Percentiles rank a stretch among this genome's conserved stretches.
phyloP scores from a whole-genome alignment of 2,888 invertebrate species.

The Sympetrum striolatum region DNA sequence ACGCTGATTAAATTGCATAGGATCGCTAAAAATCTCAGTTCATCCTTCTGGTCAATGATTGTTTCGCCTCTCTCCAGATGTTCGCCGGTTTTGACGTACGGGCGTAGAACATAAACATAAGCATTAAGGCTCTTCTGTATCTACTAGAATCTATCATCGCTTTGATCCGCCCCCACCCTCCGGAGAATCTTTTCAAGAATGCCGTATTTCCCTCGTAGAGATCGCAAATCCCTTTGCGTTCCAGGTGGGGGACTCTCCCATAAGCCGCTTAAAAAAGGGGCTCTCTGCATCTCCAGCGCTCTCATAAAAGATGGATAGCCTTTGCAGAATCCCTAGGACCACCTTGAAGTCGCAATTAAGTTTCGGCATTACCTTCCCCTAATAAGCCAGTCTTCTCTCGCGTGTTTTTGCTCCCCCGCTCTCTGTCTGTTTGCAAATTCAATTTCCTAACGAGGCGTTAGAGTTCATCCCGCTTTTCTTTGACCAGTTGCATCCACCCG shows the following conservation, averaged over 20 bases:
- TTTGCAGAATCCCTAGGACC: no score
- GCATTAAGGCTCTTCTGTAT: background rate
- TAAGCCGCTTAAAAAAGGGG: background rate
- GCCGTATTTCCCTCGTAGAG: background rate
- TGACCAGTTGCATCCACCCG: no score
- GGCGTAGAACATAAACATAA: background rate
- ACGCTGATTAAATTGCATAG: background rate
- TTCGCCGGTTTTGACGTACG: background rate
- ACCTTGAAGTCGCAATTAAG: no score
- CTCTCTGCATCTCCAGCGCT: no score
- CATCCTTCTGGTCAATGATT: background rate
- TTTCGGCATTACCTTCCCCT: no score
- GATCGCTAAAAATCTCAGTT: background rate
- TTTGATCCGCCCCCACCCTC: background rate
- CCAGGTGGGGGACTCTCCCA: background rate
- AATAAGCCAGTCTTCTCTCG: no score
- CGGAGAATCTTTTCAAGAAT: background rate
- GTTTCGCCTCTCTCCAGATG: background rate
- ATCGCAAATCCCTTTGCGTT: background rate
- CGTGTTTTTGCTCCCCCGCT: no score
- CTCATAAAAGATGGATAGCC: no score
- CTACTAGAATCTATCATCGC: background rate
- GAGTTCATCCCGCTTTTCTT: no score
- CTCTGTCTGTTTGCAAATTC: no score
- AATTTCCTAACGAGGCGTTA: no score